Percentiles rank a stretch among this genome's conserved stretches.
These are phyloP conservation scores for Calosoma granatense DNA, from an alignment of 1,140 invertebrate genomes.

Conservation along the genomic window DNA sequence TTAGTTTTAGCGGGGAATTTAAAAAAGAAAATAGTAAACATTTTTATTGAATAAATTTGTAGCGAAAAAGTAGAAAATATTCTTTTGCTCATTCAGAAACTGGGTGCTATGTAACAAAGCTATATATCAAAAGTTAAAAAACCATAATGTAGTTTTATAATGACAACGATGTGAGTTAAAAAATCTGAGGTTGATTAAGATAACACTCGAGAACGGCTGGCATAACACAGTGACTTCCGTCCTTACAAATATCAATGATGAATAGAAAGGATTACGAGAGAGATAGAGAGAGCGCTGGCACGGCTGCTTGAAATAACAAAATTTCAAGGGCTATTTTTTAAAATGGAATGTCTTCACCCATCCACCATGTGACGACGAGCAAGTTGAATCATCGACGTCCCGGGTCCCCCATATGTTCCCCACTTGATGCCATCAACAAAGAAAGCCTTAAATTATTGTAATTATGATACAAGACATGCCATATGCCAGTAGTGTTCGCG, in stretches of 20 bases:
- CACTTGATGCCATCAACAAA: neutral
- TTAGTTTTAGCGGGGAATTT: too few species aligned
- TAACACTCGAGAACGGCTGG: neutral
- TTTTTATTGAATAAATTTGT: too few species aligned
- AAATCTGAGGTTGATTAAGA: constrained; percentile 6
- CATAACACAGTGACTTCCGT: neutral
- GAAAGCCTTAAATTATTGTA: neutral
- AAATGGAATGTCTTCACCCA: neutral
- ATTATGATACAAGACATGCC: neutral
- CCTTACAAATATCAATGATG: neutral
- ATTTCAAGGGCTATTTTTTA: constrained; percentile 2
- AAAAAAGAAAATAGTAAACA: too few species aligned
- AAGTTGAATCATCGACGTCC: neutral
- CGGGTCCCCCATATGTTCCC: neutral
- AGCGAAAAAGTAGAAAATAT: too few species aligned
- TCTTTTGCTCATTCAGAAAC: too few species aligned
- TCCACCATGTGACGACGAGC: neutral
- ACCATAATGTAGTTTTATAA: too few species aligned
- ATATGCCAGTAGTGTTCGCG: neutral
- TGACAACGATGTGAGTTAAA: too few species aligned
- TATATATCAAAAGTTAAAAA: too few species aligned
- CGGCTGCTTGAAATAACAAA: neutral
- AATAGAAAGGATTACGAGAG: neutral
- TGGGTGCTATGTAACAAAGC: too few species aligned
- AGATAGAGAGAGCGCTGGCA: neutral